A percentile compares a stretch with the other conserved stretches of the same genome.
phyloP scores from a whole-genome alignment of 2,113 vertebrate species.

The Sander lucioperca region DNA sequence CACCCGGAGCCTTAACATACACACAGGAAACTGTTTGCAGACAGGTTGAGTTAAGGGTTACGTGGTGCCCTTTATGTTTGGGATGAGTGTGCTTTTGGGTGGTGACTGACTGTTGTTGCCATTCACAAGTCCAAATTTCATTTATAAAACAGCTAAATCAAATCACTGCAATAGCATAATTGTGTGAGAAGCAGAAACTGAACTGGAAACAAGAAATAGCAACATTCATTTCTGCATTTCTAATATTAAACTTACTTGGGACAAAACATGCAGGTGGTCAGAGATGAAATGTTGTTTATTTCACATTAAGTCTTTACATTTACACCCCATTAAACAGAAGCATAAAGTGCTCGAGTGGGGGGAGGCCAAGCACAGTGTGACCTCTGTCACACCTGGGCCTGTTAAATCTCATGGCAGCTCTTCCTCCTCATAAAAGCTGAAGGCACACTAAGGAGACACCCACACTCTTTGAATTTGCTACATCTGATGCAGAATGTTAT shows the following conservation, averaged over 20 bases:
- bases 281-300: slow-evolving; percentile 27
- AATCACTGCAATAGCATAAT: background rate
- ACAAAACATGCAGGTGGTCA: slow-evolving; percentile 15
- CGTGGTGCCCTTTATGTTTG: slow-evolving; percentile 16
- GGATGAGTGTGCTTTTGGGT: slow-evolving; percentile 30
- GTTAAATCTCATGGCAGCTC: slow-evolving; percentile 48
- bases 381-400: slow-evolving; percentile 51
- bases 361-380: slow-evolving; percentile 28
- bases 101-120: slow-evolving; percentile 22
- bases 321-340: slow-evolving; percentile 33
- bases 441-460: slow-evolving; percentile 6
- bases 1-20: slow-evolving; percentile 12
- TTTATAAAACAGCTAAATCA: background rate
- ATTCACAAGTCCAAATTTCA: background rate
- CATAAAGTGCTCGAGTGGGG: slow-evolving; percentile 30
- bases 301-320: slow-evolving; percentile 19
- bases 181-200: slow-evolving; percentile 20
- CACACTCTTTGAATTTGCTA: slow-evolving; percentile 36
- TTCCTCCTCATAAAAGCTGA: slow-evolving; percentile 34
- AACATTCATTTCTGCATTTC: slow-evolving; percentile 7
- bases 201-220: slow-evolving; percentile 16
- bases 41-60: slow-evolving; percentile 30
- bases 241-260: background rate
- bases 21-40: slow-evolving; percentile 61
- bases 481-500: slow-evolving; percentile 29